Evolutionary conservation across 2,113 vertebrate species (phyloP), one percentile per base, ranked within the genome.

Genomic region (Chamaea fasciata): DNA sequence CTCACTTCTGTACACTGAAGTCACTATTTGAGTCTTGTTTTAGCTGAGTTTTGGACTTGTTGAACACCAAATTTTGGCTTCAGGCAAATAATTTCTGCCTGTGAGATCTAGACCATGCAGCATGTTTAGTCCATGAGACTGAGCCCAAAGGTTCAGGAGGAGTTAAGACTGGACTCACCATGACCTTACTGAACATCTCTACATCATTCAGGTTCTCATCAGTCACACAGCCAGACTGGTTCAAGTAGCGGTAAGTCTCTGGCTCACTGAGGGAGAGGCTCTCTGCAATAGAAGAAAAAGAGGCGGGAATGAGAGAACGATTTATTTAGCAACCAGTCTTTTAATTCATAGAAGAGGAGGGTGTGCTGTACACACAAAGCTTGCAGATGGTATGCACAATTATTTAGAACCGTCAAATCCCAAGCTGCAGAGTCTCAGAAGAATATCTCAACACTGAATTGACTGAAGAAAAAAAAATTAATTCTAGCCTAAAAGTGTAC

Each of bases 111-210:
- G 22, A 71, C 10, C 10, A n/a, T 24, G 47, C 44, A 73, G 35
- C 30, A 85, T 1, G 0, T 64, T 92, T 90, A 80, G 55, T 21
- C 57, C 37, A 12, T 6, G 15, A 50, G 20, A 39, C 16, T 69
- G 44, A 59, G 39, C 33, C 24, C 33, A 75, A 18, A 76, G 71
- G 12, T 46, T 84, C 75, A 79, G 35, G 35, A 77, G 53, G 20
- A 79, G 30, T 60, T 87, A 82, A n/a, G 56, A 39, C 21, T 83
- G 52, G 16, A 95, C 98, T 98, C 93, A 99, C 99, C 99, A 99
- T 98, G 74, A 99, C 98, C 70, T 98, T 99, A 84, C 97, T 95
- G 95, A 98, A 99, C 89, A 99, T 98, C 78, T 98, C 97, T 78
- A 94, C 83, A 68, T 99, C 99, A 83, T 99, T 98, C 89, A 99